These are phyloP conservation scores for Peromyscus nudipes DNA, from an alignment of 2,797 vertebrate species.

Conservation along the genomic window DNA sequence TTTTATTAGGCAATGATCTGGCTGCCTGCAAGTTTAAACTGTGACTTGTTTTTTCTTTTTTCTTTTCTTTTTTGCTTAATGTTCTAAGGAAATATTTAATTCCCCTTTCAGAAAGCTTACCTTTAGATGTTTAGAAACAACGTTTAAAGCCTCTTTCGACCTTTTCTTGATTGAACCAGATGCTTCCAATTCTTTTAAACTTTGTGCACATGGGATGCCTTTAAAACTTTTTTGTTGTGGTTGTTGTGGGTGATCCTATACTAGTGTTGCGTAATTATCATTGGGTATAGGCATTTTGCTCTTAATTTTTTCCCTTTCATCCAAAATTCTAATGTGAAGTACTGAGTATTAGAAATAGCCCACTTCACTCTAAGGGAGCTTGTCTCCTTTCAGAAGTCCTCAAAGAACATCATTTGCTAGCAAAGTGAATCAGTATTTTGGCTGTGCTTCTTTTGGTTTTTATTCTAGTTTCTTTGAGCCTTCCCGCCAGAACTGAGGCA, in stretches of 20 bases:
- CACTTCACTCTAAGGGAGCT: constrained; percentile 78
- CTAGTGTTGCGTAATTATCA: constrained; percentile 83
- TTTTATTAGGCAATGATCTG: background rate
- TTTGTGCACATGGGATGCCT: background rate
- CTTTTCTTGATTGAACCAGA: background rate
- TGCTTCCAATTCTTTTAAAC: background rate
- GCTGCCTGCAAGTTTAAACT: background rate
- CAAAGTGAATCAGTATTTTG: constrained; percentile 87
- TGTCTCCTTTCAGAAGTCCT: constrained; percentile 84
- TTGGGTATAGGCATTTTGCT: constrained; percentile 87
- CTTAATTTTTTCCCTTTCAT: constrained; percentile 76
- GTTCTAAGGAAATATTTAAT: background rate
- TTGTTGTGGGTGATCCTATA: constrained; percentile 82
- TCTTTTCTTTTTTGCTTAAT: background rate
- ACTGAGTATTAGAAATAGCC: constrained; percentile 84
- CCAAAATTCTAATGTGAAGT: constrained; percentile 83
- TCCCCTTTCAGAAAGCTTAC: background rate
- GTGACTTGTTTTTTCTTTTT: background rate
- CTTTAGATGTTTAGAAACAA: constrained; percentile 19
- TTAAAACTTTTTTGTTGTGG: constrained; percentile 28
- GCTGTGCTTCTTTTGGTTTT: constrained; percentile 86
- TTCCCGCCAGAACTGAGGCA: constrained; percentile 83
- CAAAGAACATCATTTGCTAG: constrained; percentile 86
- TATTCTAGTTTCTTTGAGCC: constrained; percentile 84
- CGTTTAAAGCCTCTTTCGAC: background rate